A percentile compares a stretch with the other conserved stretches of the same genome.
phyloP scores from a whole-genome alignment of 2,113 vertebrate genomes.

The Brachionichthys hirsutus region DNA sequence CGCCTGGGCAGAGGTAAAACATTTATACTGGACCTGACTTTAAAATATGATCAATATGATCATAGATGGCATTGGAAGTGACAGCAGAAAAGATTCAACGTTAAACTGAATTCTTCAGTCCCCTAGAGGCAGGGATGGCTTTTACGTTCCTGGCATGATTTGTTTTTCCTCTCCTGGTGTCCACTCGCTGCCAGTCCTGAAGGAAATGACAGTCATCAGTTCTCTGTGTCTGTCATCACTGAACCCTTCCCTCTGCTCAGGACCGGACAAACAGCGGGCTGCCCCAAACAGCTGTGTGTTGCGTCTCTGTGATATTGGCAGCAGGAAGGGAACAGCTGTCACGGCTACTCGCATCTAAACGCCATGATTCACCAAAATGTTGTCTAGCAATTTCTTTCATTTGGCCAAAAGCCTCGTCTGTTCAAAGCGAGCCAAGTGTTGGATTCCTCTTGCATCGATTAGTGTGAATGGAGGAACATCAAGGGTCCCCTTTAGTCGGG shows the following conservation, averaged over 20 bases:
- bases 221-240: conserved; percentile 37
- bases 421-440: conserved; percentile 25
- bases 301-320: conserved; percentile 17
- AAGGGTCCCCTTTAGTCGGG: conserved; percentile 30
- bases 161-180: conserved; percentile 15
- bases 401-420: conserved; percentile 22
- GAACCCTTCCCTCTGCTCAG: conserved; percentile 25
- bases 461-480: conserved; percentile 43
- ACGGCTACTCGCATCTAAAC: conserved; percentile 15
- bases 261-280: conserved; percentile 32
- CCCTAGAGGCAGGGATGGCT: background rate
- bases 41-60: too few relatives aligned
- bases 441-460: conserved; percentile 47
- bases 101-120: too few relatives aligned
- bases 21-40: too few relatives aligned
- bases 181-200: conserved; percentile 32
- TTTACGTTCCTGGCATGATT: conserved; percentile 30
- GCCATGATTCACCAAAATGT: conserved; percentile 6
- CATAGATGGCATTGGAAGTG: too few relatives aligned
- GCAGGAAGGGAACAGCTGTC: conserved; percentile 17
- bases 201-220: conserved; percentile 37
- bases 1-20: too few relatives aligned
- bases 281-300: conserved; percentile 41
- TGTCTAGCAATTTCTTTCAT: conserved; percentile 18
- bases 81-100: too few relatives aligned